phyloP scores from a whole-genome alignment of 1,140 invertebrate species.

The Eumaeus atala region DNA sequence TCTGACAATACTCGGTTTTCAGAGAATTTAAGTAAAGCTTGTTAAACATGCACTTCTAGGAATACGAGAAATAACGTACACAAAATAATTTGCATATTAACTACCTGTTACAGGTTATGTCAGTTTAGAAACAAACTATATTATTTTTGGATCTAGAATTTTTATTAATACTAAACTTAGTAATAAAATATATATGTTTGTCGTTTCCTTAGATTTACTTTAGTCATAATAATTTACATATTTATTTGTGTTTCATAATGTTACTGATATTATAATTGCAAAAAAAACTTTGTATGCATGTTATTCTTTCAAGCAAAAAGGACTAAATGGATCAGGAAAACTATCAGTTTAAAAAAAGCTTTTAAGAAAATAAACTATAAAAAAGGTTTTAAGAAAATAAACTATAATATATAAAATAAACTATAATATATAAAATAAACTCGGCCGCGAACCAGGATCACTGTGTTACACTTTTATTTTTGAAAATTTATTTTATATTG shows the following conservation, averaged over 20 bases:
- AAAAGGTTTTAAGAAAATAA: no score
- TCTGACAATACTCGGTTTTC: background rate
- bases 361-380: no score
- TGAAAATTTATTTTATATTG: no score
- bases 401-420: no score
- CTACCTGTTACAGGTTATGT: background rate
- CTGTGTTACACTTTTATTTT: no score
- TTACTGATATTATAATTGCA: background rate
- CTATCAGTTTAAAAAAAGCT: no score
- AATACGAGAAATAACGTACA: background rate
- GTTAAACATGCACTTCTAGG: constrained; percentile 1
- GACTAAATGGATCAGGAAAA: no score
- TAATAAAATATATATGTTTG: background rate
- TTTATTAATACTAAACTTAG: background rate
- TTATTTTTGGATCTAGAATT: background rate
- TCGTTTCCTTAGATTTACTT: background rate
- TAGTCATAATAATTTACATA: background rate
- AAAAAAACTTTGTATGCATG: no score
- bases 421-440: no score
- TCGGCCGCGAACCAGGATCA: no score
- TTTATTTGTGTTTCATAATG: background rate
- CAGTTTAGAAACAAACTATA: background rate
- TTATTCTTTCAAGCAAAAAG: no score
- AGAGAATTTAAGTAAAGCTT: constrained; percentile 1
- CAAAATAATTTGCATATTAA: background rate